Evolutionary conservation across 1,140 invertebrate genomes (phyloP), one percentile per base, ranked within the genome.

Genomic region (Camponotus pennsylvanicus): DNA sequence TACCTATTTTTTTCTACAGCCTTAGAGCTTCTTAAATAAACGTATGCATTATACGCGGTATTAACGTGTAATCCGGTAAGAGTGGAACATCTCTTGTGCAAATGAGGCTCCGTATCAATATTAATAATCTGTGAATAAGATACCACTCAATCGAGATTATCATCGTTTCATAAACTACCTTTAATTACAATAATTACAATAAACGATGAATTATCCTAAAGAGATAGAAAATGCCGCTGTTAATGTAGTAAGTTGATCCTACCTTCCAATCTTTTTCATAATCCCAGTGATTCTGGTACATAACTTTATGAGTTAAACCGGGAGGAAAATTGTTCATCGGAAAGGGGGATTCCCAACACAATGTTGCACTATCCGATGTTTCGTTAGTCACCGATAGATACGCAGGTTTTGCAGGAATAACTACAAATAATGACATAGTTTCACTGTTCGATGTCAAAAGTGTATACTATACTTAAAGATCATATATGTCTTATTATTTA

Each of bases 41-140:
- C 96, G 82, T 97, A 94, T 11, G 97, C 95, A 88, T 97, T 97
- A 94, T 97, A 98, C 66, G 95, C 94, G 67, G 96, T 95, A 92
- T 97, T 96, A 1, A 97, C 96, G 93, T 97, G 97, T 21, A 97
- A 92, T 78, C 95, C 94, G 2, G 95, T 96, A 57, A 97, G 93
- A 87, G 96, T 96, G 90, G 96, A 95, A 21, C 96, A 95, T 85
- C 92, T 90, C 7, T 93, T 52, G 5, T 18, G 15, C 15, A 5
- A 52, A 52, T 3, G 49, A 52, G 0, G 90, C 4, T 80, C 3
- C 5, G 87, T 85, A 52, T 82, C 92, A 70, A 94, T 93, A 88
- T 95, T 88, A 34, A 95, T 93, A 67, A 92, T 85, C 95, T 95
- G 66, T 32, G 87, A 73, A 76, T 8, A 85, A 69, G 11, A 37